Percentiles rank a stretch among this genome's conserved stretches.
Evolutionary conservation across 2,797 vertebrate species (phyloP).

Genomic region (Euphonia xanthogaster): DNA sequence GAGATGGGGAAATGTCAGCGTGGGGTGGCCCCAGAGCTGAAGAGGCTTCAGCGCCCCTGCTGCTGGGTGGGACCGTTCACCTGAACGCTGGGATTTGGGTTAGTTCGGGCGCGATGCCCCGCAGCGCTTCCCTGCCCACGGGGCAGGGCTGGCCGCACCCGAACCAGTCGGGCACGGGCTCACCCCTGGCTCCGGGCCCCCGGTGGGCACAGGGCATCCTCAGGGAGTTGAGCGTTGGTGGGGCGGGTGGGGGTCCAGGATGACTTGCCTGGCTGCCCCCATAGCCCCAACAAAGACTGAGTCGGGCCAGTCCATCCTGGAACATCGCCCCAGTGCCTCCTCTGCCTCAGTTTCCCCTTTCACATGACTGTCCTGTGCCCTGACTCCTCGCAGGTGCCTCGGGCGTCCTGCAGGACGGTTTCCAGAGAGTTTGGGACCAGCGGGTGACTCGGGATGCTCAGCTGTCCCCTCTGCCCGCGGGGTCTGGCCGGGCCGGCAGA

Average conservation of each 20-base stretch:
- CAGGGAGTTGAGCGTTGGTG: neutral
- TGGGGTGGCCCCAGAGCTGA: neutral
- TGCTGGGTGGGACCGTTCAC: neutral
- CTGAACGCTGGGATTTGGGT: neutral
- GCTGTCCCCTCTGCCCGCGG: neutral
- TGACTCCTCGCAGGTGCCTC: fast-evolving
- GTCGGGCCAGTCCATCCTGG: neutral
- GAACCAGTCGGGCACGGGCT: neutral
- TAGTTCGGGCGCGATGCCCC: neutral
- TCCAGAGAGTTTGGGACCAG: neutral
- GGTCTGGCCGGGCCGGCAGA: neutral
- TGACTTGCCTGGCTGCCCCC: fast-evolving
- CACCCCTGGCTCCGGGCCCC: neutral
- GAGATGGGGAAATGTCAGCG: neutral
- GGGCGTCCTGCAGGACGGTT: neutral
- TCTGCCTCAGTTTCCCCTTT: neutral
- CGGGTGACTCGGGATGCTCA: fast-evolving
- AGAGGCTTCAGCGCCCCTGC: neutral
- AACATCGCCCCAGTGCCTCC: fast-evolving
- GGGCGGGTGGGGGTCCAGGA: fast-evolving
- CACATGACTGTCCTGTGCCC: fast-evolving
- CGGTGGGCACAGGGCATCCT: fast-evolving
- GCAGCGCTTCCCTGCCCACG: neutral
- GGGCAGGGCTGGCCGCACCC: neutral
- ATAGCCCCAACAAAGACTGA: fast-evolving